These are phyloP conservation scores for Amiota minor DNA, from an alignment of 2,888 invertebrate species.

Conservation along the genomic window DNA sequence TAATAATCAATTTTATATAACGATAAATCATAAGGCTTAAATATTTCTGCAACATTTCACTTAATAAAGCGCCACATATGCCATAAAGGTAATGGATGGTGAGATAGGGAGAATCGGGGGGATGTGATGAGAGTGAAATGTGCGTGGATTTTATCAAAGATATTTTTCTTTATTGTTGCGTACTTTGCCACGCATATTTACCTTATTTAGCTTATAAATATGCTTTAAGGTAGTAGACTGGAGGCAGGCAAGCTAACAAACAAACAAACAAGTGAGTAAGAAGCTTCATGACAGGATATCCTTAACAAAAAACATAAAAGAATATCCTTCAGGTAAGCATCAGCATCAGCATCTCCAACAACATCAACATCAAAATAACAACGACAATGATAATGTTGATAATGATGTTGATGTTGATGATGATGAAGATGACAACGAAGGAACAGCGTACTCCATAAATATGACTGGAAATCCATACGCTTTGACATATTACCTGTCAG, in stretches of 20 bases:
- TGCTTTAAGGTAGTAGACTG: slow-evolving; percentile 31
- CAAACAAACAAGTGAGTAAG: background rate
- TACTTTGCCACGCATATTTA: background rate
- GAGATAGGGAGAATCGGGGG: background rate
- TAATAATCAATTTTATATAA: slow-evolving; percentile 57
- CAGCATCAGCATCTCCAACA: background rate
- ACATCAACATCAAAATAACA: background rate
- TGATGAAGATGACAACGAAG: background rate
- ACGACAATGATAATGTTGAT: background rate
- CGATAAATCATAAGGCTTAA: slow-evolving; percentile 52
- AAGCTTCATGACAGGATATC: slow-evolving; percentile 43
- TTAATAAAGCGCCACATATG: slow-evolving; percentile 14
- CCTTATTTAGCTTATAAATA: slow-evolving; percentile 49
- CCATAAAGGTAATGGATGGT: background rate
- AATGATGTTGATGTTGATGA: background rate
- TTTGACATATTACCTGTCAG: slow-evolving; percentile 69
- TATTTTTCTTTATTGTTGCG: background rate
- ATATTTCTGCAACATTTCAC: slow-evolving; percentile 35
- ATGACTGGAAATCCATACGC: slow-evolving; percentile 47
- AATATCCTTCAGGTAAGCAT: slow-evolving; percentile 12
- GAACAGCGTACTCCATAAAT: no score
- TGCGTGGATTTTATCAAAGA: background rate
- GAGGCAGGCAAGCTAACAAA: slow-evolving; percentile 49
- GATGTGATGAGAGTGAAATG: background rate
- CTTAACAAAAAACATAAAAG: slow-evolving; percentile 23